Evolutionary conservation across 2,113 vertebrate species (phyloP).

Genomic region (Forbesichthys agassizii): DNA sequence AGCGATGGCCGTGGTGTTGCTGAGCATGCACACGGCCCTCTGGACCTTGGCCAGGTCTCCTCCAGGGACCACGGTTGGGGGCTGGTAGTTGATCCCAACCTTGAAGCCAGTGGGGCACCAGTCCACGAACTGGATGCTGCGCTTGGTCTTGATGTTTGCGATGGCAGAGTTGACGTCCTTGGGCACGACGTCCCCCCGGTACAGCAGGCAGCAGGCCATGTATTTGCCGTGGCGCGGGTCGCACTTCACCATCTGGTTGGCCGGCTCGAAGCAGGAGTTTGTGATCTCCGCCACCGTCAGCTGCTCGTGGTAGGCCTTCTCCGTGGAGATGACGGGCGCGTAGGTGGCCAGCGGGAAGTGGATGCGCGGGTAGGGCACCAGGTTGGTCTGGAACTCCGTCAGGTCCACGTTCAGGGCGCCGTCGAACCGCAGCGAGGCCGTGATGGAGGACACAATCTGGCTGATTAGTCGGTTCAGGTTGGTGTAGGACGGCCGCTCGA

Average conservation of each 20-base stretch:
- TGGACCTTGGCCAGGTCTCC: constrained; percentile 85
- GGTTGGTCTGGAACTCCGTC: constrained; percentile 34
- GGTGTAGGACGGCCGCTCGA: constrained; percentile 64
- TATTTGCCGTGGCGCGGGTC: constrained; percentile 30
- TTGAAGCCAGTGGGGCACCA: constrained; percentile 88
- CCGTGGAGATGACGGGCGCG: constrained; percentile 38
- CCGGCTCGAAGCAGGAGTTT: constrained; percentile 55
- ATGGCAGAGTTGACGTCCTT: constrained; percentile 64
- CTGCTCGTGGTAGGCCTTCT: constrained; percentile 70
- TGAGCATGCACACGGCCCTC: constrained; percentile 84
- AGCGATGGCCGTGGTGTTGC: constrained; percentile 86
- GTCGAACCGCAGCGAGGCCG: constrained; percentile 63
- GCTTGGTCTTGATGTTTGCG: constrained; percentile 60
- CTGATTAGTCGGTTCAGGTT: constrained; percentile 56
- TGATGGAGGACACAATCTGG: constrained; percentile 51
- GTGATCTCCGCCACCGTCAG: constrained; percentile 64
- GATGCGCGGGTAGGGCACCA: constrained; percentile 33
- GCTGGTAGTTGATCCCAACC: constrained; percentile 87
- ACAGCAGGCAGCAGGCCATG: constrained; percentile 44
- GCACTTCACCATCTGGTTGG: constrained; percentile 32
- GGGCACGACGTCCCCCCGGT: constrained; percentile 58
- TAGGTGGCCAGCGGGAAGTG: constrained; percentile 38
- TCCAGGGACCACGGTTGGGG: constrained; percentile 82
- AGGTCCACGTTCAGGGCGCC: constrained; percentile 60
- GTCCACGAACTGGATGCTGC: constrained; percentile 83